Evolutionary conservation across 1,140 invertebrate genomes (phyloP), one percentile per base, ranked within the genome.

Genomic region (Melipona quadrifasciata): DNA sequence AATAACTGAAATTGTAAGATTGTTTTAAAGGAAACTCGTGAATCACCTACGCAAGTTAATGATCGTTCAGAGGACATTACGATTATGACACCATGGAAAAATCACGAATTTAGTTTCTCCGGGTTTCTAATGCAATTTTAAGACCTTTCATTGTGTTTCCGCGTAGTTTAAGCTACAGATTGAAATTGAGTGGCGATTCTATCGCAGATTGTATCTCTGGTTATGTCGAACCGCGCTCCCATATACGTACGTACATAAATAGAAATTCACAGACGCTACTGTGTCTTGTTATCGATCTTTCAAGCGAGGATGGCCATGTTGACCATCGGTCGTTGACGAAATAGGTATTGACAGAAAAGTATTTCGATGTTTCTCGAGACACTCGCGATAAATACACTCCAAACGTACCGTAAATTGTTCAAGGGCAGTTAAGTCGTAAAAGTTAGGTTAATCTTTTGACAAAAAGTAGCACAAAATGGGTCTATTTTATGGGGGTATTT

Each of bases 261-360:
- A 92, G 92, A 91, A 78, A 47, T 8, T 47, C 39, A 11, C 39
- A 47, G 39, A 87, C 84, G 89, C 75, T 70, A 74, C 73, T 85
- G 86, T 77, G 86, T 77, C 81, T 80, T 79, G 87, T 90, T 93
- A 93, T 93, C 91, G 92, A 93, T 93, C 91, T 81, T 76, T 87
- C 79, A 80, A 86, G 84, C 86, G 82, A 91, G 89, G 87, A 89
- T 88, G 86, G 86, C 85, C 86, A 88, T 88, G 90, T 88, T 92
- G 91, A 85, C 88, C 75, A 79, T 51, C 64, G 80, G 53, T 83
- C 34, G 53, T 76, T 51, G 14, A 17, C 67, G 6, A 24, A 53
- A 55, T 71, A 65, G 64, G 82, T 79, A 88, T 73, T 67, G 78
- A 80, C 78, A 73, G 86, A n/a, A 57, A 78, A 88, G 65, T 77